Base-by-base conservation (phyloP, 64 coral and sea anemone genomes). In the Astreopora myriophthalma region DNA sequence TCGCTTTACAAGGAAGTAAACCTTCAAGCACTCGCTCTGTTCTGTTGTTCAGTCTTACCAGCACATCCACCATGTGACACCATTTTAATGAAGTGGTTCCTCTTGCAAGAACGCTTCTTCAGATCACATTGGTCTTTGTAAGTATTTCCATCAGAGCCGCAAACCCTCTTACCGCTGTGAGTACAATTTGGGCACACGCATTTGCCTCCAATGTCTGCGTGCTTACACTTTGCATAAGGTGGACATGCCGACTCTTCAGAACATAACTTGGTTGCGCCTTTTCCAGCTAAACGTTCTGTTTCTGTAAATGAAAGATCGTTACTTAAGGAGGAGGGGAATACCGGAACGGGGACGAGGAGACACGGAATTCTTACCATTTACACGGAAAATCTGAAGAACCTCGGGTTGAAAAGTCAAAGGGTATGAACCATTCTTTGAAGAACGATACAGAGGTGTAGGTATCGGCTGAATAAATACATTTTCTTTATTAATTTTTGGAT, bases 141-240 rank as follows among this genome's bases (percentile, higher is more conserved):
- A 29, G 40, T 52, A 20, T 76, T 76, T 48, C 73, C 73, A 48
- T 76, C 73, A 2, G 73, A 76, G 39, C 73, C 73, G 27, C 73
- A 76, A 42, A 76, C 73, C 40, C 29, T 76, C 11, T 27, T 48
- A 10, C 73, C 37, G 27, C 22, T 36, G 39, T 76, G 39, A 24
- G 73, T 27, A 22, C 73, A 76, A 8, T 22, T 48, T 46, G n/a
- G 37, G 48, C 73, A 76, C 22, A 48, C n/a, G 73, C 73, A 76
- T 10, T 26, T 46, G 20, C 14, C 39, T 9, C 40, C 38, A 38
- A 1, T 70, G n/a, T 26, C 10, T 49, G 22, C 8, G 0, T 31
- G 28, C 1, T 14, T 70, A 28, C 73, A 76, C n/a, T 25, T 24
- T 27, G 73, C 38, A 13, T 76, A 17, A 12, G 73, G 73, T 76